phyloP scores from a whole-genome alignment of 2,113 vertebrate genomes.

The Nannospalax galili region DNA sequence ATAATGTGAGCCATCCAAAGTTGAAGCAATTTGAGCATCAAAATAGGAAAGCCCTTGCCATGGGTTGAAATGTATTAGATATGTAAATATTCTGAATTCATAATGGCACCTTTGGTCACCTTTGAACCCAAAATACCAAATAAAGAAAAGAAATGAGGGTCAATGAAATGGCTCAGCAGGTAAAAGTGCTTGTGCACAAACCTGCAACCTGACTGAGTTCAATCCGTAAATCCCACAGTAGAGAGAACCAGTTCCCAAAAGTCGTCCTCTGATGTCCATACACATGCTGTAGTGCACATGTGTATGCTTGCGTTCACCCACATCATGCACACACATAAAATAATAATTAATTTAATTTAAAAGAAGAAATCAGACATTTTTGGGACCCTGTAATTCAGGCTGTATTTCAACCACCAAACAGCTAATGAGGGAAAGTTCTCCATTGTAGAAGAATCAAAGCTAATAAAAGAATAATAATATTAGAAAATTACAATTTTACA shows the following conservation, averaged over 20 bases:
- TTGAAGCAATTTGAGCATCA: not conserved
- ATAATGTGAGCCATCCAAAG: not conserved
- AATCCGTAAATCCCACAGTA: not conserved
- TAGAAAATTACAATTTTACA: slow-evolving; percentile 13
- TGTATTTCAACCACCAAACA: slow-evolving; percentile 17
- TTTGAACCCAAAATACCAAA: slow-evolving; percentile 7
- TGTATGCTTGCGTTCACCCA: not conserved
- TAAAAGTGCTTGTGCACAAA: not conserved
- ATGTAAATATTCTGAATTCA: slow-evolving; percentile 24
- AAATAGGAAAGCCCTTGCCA: not conserved
- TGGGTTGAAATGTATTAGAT: not conserved
- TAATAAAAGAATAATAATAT: slow-evolving; percentile 31
- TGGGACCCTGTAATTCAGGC: not conserved
- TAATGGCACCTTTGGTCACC: not conserved
- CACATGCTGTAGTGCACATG: not conserved
- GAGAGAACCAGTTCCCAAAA: not conserved
- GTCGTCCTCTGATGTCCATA: not conserved
- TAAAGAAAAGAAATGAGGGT: not conserved
- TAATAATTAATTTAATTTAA: not conserved
- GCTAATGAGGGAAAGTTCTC: not conserved
- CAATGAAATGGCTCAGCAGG: not conserved
- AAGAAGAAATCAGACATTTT: not conserved
- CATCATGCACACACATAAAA: too few species aligned
- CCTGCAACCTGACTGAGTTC: too few species aligned
- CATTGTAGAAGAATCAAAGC: not conserved